Percentiles rank a stretch among this genome's conserved stretches.
These are phyloP conservation scores for Heterodera filipjevi DNA, from an alignment of 2,888 invertebrate species.

Conservation along the genomic window DNA sequence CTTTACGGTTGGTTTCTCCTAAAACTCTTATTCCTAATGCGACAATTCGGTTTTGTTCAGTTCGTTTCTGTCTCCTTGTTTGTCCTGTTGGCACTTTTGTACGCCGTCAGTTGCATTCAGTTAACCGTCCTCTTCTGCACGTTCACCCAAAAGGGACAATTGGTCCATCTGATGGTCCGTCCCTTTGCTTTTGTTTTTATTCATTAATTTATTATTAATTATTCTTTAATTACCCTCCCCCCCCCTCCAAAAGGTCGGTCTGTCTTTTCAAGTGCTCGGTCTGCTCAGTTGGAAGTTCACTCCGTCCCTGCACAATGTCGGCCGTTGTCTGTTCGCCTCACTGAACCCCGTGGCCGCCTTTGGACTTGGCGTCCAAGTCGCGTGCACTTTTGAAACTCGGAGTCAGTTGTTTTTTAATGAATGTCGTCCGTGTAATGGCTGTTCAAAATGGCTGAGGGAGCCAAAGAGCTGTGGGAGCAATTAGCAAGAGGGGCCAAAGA, in stretches of 20 bases:
- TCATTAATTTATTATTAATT: neutral
- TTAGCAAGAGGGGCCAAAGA: too few relatives aligned
- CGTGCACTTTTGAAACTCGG: conserved; percentile 51
- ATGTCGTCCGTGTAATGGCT: too few relatives aligned
- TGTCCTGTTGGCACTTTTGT: conserved; percentile 32
- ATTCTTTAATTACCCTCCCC: too few relatives aligned
- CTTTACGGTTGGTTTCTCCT: conserved; percentile 26
- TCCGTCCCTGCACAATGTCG: conserved; percentile 37
- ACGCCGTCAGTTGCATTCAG: conserved; percentile 34
- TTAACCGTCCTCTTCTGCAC: conserved; percentile 43
- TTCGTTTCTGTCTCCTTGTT: conserved; percentile 35
- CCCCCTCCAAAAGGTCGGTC: conserved; percentile 33
- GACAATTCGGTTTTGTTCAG: conserved; percentile 40
- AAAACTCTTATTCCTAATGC: neutral
- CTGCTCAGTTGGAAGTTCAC: conserved; percentile 28
- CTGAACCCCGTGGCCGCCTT: conserved; percentile 54
- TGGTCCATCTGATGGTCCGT: conserved; percentile 22
- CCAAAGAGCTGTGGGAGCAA: too few relatives aligned
- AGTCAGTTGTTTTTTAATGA: conserved; percentile 32
- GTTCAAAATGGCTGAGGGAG: too few relatives aligned
- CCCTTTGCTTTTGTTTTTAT: too few relatives aligned
- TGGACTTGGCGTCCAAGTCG: conserved; percentile 44
- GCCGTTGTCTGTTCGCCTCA: conserved; percentile 45
- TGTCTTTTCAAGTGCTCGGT: conserved; percentile 26
- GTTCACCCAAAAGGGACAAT: conserved; percentile 26